phyloP scores from a whole-genome alignment of 2,888 invertebrate species.

The Lepetodrilus schrolli region DNA sequence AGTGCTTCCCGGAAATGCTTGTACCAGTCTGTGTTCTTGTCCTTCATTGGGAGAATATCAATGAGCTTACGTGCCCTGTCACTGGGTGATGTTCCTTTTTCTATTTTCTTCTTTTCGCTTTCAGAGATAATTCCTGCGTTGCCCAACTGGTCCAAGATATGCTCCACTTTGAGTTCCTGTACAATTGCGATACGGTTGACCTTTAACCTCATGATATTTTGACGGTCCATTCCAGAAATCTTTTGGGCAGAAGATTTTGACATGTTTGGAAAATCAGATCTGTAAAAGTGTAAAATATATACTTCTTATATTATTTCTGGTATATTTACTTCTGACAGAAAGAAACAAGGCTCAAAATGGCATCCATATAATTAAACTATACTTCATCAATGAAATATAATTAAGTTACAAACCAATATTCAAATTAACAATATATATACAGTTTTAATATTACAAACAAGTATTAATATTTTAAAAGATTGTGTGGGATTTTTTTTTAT shows the following conservation, averaged over 20 bases:
- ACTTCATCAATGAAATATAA: too few species aligned
- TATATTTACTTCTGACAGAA: too few species aligned
- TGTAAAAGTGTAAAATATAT: not conserved
- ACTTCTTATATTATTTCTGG: not conserved
- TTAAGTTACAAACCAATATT: too few species aligned
- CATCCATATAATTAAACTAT: too few species aligned
- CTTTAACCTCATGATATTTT: conserved; percentile 67
- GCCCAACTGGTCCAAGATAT: conserved; percentile 55
- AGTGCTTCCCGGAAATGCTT: conserved; percentile 63
- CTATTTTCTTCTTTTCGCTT: conserved; percentile 57
- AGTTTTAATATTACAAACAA: too few species aligned
- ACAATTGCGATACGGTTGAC: conserved; percentile 70
- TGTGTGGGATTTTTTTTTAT: too few species aligned
- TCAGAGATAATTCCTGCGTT: conserved; percentile 55
- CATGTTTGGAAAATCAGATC: not conserved
- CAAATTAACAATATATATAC: too few species aligned
- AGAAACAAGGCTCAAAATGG: too few species aligned
- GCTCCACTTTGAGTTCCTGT: conserved; percentile 68
- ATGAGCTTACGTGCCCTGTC: conserved; percentile 66
- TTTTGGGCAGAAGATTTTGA: not conserved
- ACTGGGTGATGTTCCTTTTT: conserved; percentile 50
- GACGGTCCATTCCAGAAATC: conserved; percentile 55
- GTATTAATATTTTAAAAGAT: too few species aligned
- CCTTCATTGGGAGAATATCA: conserved; percentile 65
- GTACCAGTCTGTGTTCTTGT: conserved; percentile 67